These are phyloP conservation scores for Colletes latitarsis DNA, from an alignment of 1,140 invertebrate species.

Conservation along the genomic window DNA sequence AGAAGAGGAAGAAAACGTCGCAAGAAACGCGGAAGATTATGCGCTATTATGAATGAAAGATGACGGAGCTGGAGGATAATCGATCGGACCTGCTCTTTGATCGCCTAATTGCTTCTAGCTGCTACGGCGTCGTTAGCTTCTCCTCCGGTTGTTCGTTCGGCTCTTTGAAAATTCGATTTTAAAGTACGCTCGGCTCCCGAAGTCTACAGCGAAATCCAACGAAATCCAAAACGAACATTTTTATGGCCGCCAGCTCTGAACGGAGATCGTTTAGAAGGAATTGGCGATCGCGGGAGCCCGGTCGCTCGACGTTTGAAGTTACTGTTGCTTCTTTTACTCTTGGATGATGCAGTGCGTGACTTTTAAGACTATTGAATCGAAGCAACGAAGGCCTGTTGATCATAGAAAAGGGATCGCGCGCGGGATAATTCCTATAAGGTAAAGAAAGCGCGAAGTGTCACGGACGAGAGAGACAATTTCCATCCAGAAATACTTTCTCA, in stretches of 20 bases:
- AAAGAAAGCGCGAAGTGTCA: slow-evolving; percentile 30
- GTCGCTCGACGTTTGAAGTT: not conserved
- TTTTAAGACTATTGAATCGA: slow-evolving; percentile 1
- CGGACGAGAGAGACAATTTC: slow-evolving; percentile 9
- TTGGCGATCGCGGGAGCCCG: not conserved
- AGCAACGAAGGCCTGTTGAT: not conserved
- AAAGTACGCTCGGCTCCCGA: not conserved
- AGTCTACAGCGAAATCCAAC: not conserved
- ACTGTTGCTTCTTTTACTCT: not conserved
- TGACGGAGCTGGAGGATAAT: slow-evolving; percentile 35
- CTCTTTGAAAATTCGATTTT: not conserved
- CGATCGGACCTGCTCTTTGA: slow-evolving; percentile 42
- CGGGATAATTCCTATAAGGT: slow-evolving; percentile 26
- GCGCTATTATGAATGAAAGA: slow-evolving; percentile 37
- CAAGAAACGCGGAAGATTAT: slow-evolving; percentile 23
- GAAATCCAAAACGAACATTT: not conserved
- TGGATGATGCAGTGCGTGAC: not conserved
- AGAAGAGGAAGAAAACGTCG: not conserved
- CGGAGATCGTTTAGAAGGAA: not conserved
- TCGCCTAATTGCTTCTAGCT: slow-evolving; percentile 27
- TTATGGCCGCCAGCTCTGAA: not conserved
- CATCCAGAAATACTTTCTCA: not conserved
- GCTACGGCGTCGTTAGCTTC: not conserved
- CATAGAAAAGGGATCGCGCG: not conserved
- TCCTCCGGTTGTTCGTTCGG: not conserved